A percentile compares a stretch with the other conserved stretches of the same genome.
Evolutionary conservation across 2,888 invertebrate species (phyloP).

Genomic region (Agrochola lota): DNA sequence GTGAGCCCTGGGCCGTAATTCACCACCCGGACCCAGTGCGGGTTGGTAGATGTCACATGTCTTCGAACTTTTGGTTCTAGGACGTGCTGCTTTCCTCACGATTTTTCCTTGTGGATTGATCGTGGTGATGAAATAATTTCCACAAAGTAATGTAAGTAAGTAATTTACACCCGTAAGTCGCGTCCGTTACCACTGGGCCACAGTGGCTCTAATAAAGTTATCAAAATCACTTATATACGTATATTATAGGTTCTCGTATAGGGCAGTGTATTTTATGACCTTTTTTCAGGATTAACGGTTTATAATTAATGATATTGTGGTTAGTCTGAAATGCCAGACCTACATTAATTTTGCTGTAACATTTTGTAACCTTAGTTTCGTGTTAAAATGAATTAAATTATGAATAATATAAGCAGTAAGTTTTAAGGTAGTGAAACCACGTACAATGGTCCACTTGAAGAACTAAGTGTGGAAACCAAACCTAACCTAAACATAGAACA

Average conservation of each 20-base stretch:
- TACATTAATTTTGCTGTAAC: too few relatives aligned
- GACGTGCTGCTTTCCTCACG: too few relatives aligned
- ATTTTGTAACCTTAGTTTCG: background rate
- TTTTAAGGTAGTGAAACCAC: background rate
- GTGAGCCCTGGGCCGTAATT: too few relatives aligned
- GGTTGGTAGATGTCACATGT: too few relatives aligned
- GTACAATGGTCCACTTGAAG: background rate
- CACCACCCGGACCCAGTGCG: too few relatives aligned
- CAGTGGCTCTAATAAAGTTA: background rate
- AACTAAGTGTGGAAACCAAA: background rate
- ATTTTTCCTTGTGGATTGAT: too few relatives aligned
- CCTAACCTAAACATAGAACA: background rate
- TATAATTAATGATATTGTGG: background rate
- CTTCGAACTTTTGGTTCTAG: too few relatives aligned
- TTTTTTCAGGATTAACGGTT: background rate
- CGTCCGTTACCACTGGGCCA: too few relatives aligned
- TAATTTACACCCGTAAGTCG: too few relatives aligned
- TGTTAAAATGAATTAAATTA: background rate
- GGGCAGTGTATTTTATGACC: background rate
- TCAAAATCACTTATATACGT: background rate
- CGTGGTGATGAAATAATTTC: too few relatives aligned
- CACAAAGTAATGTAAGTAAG: too few relatives aligned
- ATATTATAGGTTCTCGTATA: background rate
- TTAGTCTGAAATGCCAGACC: background rate
- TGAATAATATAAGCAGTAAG: background rate